A percentile compares a stretch with the other conserved stretches of the same genome.
Conservation (phyloP, 2,797 vertebrate genomes). For the Acridotheres tristis region DNA sequence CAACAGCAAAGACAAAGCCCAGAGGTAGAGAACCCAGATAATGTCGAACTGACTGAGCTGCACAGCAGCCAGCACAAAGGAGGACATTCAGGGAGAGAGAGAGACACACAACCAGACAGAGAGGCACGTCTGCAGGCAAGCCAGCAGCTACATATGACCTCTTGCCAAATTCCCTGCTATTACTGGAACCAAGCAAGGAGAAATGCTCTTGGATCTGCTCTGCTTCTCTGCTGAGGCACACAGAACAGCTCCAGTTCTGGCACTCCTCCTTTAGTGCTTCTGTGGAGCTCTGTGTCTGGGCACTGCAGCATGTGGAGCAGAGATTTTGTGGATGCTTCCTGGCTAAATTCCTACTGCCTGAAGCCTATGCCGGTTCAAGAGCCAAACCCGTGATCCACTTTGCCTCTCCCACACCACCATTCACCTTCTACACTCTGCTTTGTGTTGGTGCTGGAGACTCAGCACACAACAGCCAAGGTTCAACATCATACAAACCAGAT, state of each 20-base stretch:
- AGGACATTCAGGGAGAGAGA: background rate
- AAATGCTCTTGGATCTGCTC: background rate
- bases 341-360: background rate
- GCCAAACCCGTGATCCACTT: background rate
- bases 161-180: background rate
- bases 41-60: background rate
- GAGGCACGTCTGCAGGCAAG: background rate
- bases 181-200: background rate
- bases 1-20: background rate
- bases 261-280: background rate
- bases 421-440: background rate
- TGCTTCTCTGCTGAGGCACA: background rate
- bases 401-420: background rate
- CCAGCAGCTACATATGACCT: background rate
- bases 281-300: background rate
- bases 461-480: fast-evolving
- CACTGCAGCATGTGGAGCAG: background rate
- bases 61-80: background rate
- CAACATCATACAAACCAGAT: background rate
- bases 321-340: background rate
- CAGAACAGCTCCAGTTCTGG: background rate
- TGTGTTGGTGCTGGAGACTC: background rate
- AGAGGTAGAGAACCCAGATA: background rate
- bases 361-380: background rate
- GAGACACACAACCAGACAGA: background rate